A percentile compares a stretch with the other conserved stretches of the same genome.
phyloP scores from a whole-genome alignment of 2,797 vertebrate species.

The Cyclura pinguis region DNA sequence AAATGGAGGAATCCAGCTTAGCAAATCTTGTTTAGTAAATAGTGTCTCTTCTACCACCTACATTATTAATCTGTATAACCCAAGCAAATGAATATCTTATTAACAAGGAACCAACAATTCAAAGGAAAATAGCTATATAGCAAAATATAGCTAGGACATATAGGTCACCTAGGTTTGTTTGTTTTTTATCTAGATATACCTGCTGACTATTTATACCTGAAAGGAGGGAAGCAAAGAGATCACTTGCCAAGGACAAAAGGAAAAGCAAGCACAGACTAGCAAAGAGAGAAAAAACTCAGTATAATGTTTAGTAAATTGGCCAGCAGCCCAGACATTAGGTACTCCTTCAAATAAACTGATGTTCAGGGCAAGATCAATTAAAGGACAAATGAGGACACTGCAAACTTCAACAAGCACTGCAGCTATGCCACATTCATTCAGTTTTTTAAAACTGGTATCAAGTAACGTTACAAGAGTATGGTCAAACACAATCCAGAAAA shows the following conservation, averaged over 20 bases:
- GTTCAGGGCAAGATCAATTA: conserved; percentile 68
- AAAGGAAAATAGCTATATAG: not conserved
- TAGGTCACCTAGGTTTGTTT: conserved; percentile 38
- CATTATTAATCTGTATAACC: conserved; percentile 36
- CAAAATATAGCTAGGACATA: conserved; percentile 32
- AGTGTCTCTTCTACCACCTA: conserved; percentile 2
- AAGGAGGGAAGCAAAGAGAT: conserved; percentile 55
- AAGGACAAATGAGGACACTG: conserved; percentile 72
- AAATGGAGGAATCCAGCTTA: conserved; percentile 3
- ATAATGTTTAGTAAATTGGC: conserved; percentile 68
- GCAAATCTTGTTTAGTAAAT: conserved; percentile 39
- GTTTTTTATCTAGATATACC: conserved; percentile 22
- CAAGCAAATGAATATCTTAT: conserved; percentile 39
- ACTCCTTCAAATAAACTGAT: conserved; percentile 65
- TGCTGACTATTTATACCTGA: conserved; percentile 43
- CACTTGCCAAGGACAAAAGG: conserved; percentile 65
- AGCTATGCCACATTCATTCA: not conserved
- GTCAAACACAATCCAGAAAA: not conserved
- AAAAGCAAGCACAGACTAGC: conserved; percentile 63
- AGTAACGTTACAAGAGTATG: not conserved
- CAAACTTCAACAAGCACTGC: conserved; percentile 16
- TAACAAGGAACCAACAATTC: conserved; percentile 24
- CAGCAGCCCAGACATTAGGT: conserved; percentile 70
- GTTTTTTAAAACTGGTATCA: not conserved
- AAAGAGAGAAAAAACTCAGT: conserved; percentile 66